phyloP scores from a whole-genome alignment of 2,888 invertebrate genomes.

The Thalpophila matura region DNA sequence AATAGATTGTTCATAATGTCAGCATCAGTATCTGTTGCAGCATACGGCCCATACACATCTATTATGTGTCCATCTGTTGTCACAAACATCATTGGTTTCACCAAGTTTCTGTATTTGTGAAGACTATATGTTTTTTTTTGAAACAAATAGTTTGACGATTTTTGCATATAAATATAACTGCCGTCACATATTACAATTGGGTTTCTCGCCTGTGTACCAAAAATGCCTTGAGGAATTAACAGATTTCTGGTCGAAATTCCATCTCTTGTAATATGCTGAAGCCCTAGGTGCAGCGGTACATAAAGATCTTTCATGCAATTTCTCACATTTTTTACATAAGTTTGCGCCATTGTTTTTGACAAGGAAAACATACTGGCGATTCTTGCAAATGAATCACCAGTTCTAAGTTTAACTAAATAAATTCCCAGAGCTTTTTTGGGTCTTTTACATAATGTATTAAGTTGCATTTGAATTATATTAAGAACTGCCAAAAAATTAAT shows the following conservation, averaged over 20 bases:
- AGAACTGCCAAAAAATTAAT: too few relatives aligned
- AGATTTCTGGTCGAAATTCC: background rate
- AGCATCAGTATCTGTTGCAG: conserved; percentile 12
- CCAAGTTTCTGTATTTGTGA: conserved; percentile 55
- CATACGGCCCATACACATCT: conserved; percentile 18
- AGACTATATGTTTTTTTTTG: conserved; percentile 50
- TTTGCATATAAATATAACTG: background rate
- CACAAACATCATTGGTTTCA: conserved; percentile 59
- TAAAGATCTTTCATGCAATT: background rate
- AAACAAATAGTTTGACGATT: conserved; percentile 42
- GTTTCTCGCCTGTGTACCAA: conserved; percentile 3
- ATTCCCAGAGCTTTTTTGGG: background rate
- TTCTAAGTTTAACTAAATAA: conserved; percentile 5
- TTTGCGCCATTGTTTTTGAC: background rate
- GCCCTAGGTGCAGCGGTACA: background rate
- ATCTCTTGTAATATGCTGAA: conserved; percentile 5
- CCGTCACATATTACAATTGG: background rate
- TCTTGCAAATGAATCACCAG: background rate
- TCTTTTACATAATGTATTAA: background rate
- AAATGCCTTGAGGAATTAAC: background rate
- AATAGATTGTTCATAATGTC: conserved; percentile 6
- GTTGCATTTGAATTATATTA: too few relatives aligned
- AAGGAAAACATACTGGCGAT: background rate
- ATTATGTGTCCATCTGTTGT: conserved; percentile 14
- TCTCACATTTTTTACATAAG: background rate